Evolutionary conservation across 2,797 vertebrate species (phyloP).

Genomic region (Alectoris magna): DNA sequence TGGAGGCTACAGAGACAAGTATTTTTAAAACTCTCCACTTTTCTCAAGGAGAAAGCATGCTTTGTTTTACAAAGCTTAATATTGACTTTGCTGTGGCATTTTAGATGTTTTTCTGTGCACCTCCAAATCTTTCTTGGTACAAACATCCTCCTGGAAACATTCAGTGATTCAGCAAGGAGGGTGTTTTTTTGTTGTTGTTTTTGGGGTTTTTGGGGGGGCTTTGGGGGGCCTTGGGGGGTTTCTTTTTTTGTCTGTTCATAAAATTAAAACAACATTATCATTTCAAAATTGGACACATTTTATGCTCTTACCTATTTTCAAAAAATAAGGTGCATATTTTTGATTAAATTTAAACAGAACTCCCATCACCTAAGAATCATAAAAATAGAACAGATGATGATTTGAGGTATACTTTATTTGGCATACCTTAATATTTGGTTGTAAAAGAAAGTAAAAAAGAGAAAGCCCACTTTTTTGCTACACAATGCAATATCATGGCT

Average conservation of each 20-base stretch:
- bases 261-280: not conserved
- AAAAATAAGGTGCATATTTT: not conserved
- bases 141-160: not conserved
- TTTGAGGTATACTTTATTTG: conserved; percentile 5
- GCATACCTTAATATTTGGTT: not conserved
- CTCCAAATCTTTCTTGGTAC: not conserved
- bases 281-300: not conserved
- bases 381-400: not conserved
- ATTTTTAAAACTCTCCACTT: not conserved
- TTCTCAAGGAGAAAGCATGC: not conserved
- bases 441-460: not conserved
- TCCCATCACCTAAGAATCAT: not conserved
- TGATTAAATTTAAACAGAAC: not conserved
- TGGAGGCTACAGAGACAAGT: not conserved
- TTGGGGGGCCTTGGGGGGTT: too few species aligned
- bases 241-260: not conserved
- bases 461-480: not conserved
- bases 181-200: rapidly evolving
- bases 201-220: too few species aligned
- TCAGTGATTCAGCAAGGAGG: not conserved
- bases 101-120: not conserved
- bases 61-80: not conserved
- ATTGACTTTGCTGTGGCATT: not conserved
- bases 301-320: not conserved
- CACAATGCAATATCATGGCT: not conserved